These are phyloP conservation scores for Rhinogobio ventralis DNA, from an alignment of 2,797 vertebrate genomes.

Conservation along the genomic window DNA sequence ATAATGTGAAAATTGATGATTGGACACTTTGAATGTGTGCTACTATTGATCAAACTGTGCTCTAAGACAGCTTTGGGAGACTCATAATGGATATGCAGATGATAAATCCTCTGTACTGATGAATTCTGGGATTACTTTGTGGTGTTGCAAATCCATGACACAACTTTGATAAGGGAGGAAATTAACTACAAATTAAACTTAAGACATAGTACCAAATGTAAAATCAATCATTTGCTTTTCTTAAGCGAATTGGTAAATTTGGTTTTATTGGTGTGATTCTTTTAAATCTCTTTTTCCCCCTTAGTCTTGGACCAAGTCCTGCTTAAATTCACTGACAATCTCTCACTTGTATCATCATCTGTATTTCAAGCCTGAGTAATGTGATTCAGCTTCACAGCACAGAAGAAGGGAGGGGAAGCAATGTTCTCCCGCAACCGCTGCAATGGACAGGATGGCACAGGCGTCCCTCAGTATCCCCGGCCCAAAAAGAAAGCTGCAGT, in stretches of 20 bases:
- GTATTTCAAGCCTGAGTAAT: constrained; percentile 39
- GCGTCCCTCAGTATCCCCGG: constrained; percentile 75
- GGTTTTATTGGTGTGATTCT: not conserved
- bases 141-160: constrained; percentile 10
- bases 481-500: constrained; percentile 77
- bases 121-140: not conserved
- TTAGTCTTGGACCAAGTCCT: constrained; percentile 62
- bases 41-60: not conserved
- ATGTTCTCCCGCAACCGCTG: constrained; percentile 88
- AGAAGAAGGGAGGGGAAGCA: constrained; percentile 52
- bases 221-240: not conserved
- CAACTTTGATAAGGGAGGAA: constrained; percentile 52
- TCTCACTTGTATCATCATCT: not conserved
- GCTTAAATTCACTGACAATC: not conserved
- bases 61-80: not conserved
- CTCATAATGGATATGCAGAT: not conserved
- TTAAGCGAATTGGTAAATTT: not conserved
- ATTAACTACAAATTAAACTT: constrained; percentile 55
- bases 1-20: not conserved
- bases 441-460: constrained; percentile 83
- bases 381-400: constrained; percentile 36
- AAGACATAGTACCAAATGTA: not conserved
- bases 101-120: not conserved
- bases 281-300: constrained; percentile 54
- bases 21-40: not conserved